Percentiles rank a stretch among this genome's conserved stretches.
These are phyloP conservation scores for Cassiopea andromeda DNA, from an alignment of 30 jellyfish, hydroid and myxozoan species.

Conservation along the genomic window DNA sequence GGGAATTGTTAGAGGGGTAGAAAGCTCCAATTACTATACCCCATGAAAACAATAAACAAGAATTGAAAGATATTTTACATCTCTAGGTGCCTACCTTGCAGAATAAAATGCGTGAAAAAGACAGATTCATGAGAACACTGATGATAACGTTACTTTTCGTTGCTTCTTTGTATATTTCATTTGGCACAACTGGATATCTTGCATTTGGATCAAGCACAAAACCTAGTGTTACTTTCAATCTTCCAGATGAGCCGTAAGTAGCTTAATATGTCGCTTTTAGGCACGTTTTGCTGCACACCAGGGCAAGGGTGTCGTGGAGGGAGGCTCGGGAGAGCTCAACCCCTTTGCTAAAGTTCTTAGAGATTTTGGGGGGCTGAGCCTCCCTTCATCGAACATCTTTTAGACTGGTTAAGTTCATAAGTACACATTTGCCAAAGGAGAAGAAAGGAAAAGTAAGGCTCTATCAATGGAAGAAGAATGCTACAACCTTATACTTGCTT, in stretches of 20 bases:
- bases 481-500: too few species aligned
- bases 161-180: constrained; percentile 40
- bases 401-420: too few species aligned
- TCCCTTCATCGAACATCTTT: too few species aligned
- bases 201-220: constrained; percentile 78
- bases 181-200: constrained; percentile 84
- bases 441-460: too few species aligned
- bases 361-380: too few species aligned
- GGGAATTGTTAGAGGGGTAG: too few species aligned
- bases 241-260: constrained; percentile 87
- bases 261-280: not conserved
- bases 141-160: constrained; percentile 42
- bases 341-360: too few species aligned
- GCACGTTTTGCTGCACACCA: not conserved
- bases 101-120: constrained; percentile 58
- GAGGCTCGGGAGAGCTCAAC: too few species aligned
- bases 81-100: constrained; percentile 86
- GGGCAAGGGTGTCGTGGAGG: too few species aligned
- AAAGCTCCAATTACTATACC: not conserved
- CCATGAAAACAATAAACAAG: not conserved
- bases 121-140: constrained; percentile 50
- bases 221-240: constrained; percentile 87
- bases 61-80: not conserved
- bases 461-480: too few species aligned
- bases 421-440: too few species aligned